Evolutionary conservation across 2,888 invertebrate species (phyloP).

Genomic region (Leucozona laternaria): DNA sequence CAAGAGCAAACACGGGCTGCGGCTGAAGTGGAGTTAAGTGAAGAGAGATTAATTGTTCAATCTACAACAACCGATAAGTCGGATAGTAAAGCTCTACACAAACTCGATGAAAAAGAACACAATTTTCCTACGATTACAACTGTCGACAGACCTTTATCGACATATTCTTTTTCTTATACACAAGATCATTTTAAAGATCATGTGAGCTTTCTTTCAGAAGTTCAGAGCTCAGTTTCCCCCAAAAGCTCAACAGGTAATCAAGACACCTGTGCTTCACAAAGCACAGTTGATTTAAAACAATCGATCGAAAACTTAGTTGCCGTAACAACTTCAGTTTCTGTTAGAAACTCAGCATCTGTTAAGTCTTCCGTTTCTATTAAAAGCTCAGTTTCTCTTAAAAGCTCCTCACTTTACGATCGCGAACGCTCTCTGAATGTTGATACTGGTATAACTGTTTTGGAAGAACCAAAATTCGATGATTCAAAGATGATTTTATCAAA

Average conservation of each 20-base stretch:
- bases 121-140: neutral
- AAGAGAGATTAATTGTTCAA: neutral
- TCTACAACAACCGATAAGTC: neutral
- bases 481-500: neutral
- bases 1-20: neutral
- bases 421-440: conserved; percentile 14
- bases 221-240: neutral
- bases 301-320: conserved; percentile 5
- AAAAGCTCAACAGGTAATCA: neutral
- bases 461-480: neutral
- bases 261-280: neutral
- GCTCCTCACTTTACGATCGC: conserved; percentile 20
- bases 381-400: conserved; percentile 33
- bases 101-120: neutral
- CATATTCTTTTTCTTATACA: conserved; percentile 12
- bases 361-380: conserved; percentile 19
- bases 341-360: neutral
- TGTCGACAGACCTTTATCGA: neutral
- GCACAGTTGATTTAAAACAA: conserved; percentile 13
- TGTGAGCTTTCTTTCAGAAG: neutral
- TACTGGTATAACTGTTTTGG: conserved; percentile 3
- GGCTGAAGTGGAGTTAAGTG: neutral
- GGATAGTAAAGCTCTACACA: neutral
- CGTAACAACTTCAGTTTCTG: conserved; percentile 20
- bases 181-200: conserved; percentile 39